Evolutionary conservation across 2,113 vertebrate genomes (phyloP), one percentile per base, ranked within the genome.

Genomic region (Rhinogobius similis): DNA sequence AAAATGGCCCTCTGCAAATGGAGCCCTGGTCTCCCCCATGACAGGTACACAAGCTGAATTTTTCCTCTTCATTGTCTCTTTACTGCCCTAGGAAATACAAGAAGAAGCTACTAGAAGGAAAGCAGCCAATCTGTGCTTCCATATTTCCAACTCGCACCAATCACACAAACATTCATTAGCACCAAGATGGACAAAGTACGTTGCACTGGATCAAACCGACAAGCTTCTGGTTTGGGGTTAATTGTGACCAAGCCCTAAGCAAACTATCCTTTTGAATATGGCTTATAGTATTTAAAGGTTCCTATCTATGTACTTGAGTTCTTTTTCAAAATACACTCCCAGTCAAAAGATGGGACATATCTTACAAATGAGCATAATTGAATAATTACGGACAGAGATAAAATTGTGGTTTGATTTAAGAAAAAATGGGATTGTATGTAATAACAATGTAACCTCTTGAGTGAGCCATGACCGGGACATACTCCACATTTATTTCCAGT

Each of bases 401-500:
- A 21, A n/a, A 50, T 50, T 48, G 24, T 29, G 6, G 24, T 59
- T 61, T 3, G 10, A 36, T 11, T 20, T n/a, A 36, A n/a, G 29
- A 36, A 20, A 12, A 61, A 0, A 39, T 16, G 16, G 39, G 32
- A 59, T 20, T 62, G 38, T 24, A 65, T 21, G 43, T 11, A 48
- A 62, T 11, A 36, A 36, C 67, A 64, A 5, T 14, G 65, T 65
- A 66, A 58, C 50, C 20, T n/a, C 53, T 38, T 65, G 58, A 65
- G 18, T 32, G 75, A 79, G 32, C 73, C 66, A 65, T 32, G 59
- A 70, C 68, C 64, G n/a, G 39, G 39, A 68, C 32, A 64, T 68
- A 77, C 68, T 67, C 69, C 53, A n/a, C 77, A 63, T 71, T 77
- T 78, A 68, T 79, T 78, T 81, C 53, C 21, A 67, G 41, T 82